These are phyloP conservation scores for Sebastes oblongus DNA, from an alignment of 2,797 vertebrate genomes.

Conservation along the genomic window DNA sequence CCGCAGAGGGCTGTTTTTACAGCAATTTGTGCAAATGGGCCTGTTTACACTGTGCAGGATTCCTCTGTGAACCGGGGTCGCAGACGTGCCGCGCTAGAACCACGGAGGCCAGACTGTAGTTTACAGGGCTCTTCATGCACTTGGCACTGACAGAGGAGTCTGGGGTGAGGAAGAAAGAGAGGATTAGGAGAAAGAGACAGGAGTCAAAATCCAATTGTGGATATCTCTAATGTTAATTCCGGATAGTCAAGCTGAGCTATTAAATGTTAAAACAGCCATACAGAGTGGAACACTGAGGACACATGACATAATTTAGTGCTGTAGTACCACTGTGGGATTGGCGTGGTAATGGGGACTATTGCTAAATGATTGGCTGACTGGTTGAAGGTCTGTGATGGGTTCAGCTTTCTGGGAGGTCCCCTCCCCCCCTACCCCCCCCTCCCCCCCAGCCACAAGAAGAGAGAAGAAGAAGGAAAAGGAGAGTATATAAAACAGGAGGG, in stretches of 20 bases:
- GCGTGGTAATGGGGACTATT: conserved; percentile 21
- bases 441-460: not conserved
- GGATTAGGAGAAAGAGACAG: not conserved
- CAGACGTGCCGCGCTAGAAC: conserved; percentile 16
- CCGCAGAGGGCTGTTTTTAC: conserved; percentile 68
- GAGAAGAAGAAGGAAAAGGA: not conserved
- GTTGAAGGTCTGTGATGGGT: conserved; percentile 18
- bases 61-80: conserved; percentile 49
- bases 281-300: not conserved
- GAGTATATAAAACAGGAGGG: conserved; percentile 3
- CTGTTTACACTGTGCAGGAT: conserved; percentile 61
- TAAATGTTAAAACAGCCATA: no score
- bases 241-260: no score
- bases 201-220: no score
- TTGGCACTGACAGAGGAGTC: conserved; percentile 30
- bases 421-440: no score
- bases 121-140: conserved; percentile 43
- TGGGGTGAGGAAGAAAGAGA: not conserved
- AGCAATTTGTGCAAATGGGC: conserved; percentile 72
- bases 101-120: conserved; percentile 12
- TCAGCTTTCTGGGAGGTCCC: conserved; percentile 39
- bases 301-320: not conserved
- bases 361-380: conserved; percentile 13
- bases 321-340: not conserved
- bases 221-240: no score